Base-by-base conservation (phyloP, 2,797 vertebrate genomes). In the Helicolenus hilgendorfi region DNA sequence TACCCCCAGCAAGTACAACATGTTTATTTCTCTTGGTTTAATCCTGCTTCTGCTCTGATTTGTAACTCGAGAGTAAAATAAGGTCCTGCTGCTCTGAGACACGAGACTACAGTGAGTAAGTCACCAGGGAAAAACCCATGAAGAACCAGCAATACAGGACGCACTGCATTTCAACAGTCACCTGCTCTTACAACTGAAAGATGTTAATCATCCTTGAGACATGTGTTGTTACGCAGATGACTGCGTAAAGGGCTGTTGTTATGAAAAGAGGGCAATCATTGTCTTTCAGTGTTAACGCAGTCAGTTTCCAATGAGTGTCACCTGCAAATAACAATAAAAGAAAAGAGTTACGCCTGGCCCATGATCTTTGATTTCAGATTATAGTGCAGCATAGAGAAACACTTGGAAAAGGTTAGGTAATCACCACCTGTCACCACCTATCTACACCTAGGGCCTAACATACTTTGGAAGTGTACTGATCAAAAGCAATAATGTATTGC, bases 1-100 rank as follows among this genome's bases (percentile, higher is more conserved):
- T 74, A 97, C 97, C 68, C 89, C 95, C 11, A 96, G 6, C 6
- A 97, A 60, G 41, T 97, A 71, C 38, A 97, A 38, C 97, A 97
- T 97, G 67, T 87, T 26, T 88, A 18, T 59, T 62, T 72, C 75
- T 89, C 22, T 45, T 22, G 35, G 24, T 27, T 91, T 20, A 65
- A 45, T 65, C n/a, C 55, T 78, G 35, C 7, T 7, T 88, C 62
- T 71, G 59, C 7, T 2, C 45, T 64, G 79, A 67, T 45, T 35
- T 38, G 31, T 79, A 55, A 6, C 33, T 8, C 22, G 36, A 56
- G 13, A 24, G 27, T 29, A 11, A 27, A 81, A 65, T 63, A 53
- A 38, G 63, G 53, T 74, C 36, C 49, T 71, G 13, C 55, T 69
- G 36, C 76, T 75, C 62, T 59, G 38, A 75, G 26, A 81, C 22